phyloP scores from a whole-genome alignment of 2,797 vertebrate species.

The Dermochelys coriacea region DNA sequence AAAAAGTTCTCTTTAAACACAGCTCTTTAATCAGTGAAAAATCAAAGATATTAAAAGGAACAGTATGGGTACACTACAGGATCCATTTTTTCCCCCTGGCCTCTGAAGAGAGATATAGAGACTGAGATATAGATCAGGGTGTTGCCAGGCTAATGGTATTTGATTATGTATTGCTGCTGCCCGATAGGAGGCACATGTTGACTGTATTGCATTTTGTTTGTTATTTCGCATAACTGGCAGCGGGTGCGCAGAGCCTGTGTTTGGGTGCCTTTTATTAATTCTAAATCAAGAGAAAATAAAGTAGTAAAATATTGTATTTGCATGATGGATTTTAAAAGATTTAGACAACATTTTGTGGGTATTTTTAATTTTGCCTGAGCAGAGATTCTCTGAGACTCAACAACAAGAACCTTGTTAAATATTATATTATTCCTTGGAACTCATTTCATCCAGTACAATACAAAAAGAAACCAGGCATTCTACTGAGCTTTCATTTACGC shows the following conservation, averaged over 20 bases:
- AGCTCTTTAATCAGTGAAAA: neutral
- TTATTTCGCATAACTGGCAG: neutral
- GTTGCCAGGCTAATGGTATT: neutral
- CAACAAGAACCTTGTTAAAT: slow-evolving; percentile 4
- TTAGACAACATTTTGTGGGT: neutral
- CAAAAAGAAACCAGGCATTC: slow-evolving; percentile 28
- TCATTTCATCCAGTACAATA: slow-evolving; percentile 53
- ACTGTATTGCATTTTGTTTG: neutral
- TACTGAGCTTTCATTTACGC: slow-evolving; percentile 67
- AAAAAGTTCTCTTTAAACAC: neutral
- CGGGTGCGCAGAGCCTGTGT: neutral
- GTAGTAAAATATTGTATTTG: neutral
- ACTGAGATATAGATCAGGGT: neutral
- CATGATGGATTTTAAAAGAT: neutral
- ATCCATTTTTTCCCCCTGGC: neutral
- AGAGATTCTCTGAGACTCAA: neutral
- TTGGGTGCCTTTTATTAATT: neutral
- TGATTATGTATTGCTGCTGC: neutral
- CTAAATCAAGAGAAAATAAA: neutral
- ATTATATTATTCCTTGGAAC: slow-evolving; percentile 50
- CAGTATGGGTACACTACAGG: neutral
- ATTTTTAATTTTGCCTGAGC: neutral
- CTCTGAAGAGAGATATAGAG: neutral
- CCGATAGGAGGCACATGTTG: neutral
- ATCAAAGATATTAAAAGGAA: neutral